These are phyloP conservation scores for Irena cyanogastra DNA, from an alignment of 2,113 vertebrate species.

Conservation along the genomic window DNA sequence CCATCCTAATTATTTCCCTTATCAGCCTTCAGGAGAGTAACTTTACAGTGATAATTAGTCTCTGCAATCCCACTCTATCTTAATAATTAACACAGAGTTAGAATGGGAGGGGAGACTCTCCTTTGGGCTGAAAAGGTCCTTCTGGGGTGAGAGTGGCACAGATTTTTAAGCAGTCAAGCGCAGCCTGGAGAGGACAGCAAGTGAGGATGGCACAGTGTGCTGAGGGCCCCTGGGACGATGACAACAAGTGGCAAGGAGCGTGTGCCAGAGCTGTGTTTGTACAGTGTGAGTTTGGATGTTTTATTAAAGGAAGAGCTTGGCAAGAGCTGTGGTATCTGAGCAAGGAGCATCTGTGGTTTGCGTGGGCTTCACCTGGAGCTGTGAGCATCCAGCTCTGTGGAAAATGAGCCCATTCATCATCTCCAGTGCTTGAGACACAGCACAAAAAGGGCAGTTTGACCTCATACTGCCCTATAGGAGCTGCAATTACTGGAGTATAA, in stretches of 20 bases:
- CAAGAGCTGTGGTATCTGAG: not conserved
- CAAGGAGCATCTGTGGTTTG: not conserved
- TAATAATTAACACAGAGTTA: not conserved
- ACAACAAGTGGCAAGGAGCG: not conserved
- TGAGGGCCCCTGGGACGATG: not conserved
- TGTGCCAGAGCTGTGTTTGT: not conserved
- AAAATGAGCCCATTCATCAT: slow-evolving; percentile 59
- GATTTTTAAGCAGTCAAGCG: not conserved
- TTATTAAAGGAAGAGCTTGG: not conserved
- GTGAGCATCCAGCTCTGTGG: not conserved
- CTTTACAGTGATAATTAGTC: slow-evolving; percentile 64
- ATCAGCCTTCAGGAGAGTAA: slow-evolving; percentile 64
- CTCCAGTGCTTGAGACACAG: not conserved
- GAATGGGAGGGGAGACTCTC: not conserved
- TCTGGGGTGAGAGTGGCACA: not conserved
- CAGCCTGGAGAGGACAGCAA: not conserved
- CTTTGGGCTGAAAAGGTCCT: not conserved
- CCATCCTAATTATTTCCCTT: slow-evolving; percentile 73
- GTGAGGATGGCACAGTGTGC: not conserved
- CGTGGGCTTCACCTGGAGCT: slow-evolving; percentile 28
- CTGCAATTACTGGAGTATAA: slow-evolving; percentile 51
- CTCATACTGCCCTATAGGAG: slow-evolving; percentile 39
- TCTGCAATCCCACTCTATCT: slow-evolving; percentile 60
- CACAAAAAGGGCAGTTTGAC: slow-evolving; percentile 57
- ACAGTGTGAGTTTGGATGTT: not conserved